phyloP scores from a whole-genome alignment of 2,888 invertebrate species.

The Chymomyza amoena region DNA sequence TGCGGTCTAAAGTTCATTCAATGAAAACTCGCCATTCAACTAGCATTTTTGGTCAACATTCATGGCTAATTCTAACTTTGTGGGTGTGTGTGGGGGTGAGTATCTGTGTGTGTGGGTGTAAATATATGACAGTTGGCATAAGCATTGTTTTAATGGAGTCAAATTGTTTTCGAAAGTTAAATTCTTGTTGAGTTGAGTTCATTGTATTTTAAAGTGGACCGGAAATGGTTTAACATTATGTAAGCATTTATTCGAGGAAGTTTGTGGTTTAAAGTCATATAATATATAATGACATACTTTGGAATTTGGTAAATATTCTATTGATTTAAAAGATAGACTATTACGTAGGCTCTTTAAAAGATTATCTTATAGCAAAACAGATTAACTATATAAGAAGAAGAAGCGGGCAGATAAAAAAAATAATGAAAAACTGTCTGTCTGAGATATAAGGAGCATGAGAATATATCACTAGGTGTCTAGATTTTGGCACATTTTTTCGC shows the following conservation, averaged over 20 bases:
- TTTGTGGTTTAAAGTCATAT: background rate
- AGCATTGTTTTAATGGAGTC: conserved; percentile 49
- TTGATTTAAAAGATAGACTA: too few relatives aligned
- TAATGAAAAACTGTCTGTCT: too few relatives aligned
- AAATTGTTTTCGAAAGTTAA: conserved; percentile 16
- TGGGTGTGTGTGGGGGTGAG: background rate
- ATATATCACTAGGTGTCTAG: too few relatives aligned
- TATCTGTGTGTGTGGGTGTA: conserved; percentile 9
- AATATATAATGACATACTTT: background rate
- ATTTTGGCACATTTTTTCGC: too few relatives aligned
- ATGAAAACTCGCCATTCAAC: conserved; percentile 45
- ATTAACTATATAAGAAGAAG: too few relatives aligned
- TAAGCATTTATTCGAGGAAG: background rate
- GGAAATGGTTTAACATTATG: background rate
- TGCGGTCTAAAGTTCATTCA: conserved; percentile 1
- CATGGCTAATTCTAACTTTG: conserved; percentile 51
- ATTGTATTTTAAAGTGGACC: background rate
- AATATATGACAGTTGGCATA: conserved; percentile 24
- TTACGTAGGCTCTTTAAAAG: too few relatives aligned
- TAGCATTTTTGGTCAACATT: conserved; percentile 58
- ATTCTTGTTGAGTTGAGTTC: background rate
- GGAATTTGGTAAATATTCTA: too few relatives aligned
- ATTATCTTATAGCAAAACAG: too few relatives aligned
- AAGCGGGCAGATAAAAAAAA: too few relatives aligned
- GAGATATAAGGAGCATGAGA: too few relatives aligned